Evolutionary conservation across 37 sponge, comb jelly and placozoan genomes (phyloP), one percentile per base, ranked within the genome.

Genomic region (Amphimedon queenslandica): DNA sequence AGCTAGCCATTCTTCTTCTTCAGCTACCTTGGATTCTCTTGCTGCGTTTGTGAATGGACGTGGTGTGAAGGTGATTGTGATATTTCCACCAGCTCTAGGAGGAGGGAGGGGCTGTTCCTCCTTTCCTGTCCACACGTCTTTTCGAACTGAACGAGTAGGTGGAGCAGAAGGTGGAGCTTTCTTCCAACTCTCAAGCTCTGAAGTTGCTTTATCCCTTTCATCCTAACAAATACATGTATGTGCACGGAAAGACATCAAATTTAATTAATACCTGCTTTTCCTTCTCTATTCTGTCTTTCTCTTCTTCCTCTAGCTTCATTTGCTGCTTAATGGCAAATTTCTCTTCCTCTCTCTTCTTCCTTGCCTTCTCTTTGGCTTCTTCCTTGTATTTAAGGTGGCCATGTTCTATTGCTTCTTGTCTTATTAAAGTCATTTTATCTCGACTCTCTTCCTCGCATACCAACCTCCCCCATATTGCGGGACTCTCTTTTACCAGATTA

Each of bases 1-100:
- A 3, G 94, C 77, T 63, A 95, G 67, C 95, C 96, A 98, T 78
- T 90, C 91, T 60, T 97, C 83, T 53, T 97, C 98, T 58, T 93
- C 92, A 20, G 69, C 56, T 53, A 66, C 78, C 32, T 72, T 81
- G 3, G 96, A 92, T 69, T 98, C 99, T 55, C 99, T 69, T 4
- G 92, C 92, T 58, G 99, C 90, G 57, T 96, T 95, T 1, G 96
- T 82, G 69, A 98, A 95, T 3, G 57, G n/a, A 5, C 99, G 80
- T 0, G 93, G 96, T 5, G 99, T 92, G 66, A 98, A 98, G 60
- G 64, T 66, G 40, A 95, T 90, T 40, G 69, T 51, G 65, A 98
- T 98, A 29, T 32, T 87, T 0, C 88, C 92, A 37, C 37, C 47
- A 24, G 71, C 68, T 1, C 96, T 55, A 5, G 82, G 78, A 29